phyloP scores from a whole-genome alignment of 2,797 vertebrate genomes.

The Pteropus rufus region DNA sequence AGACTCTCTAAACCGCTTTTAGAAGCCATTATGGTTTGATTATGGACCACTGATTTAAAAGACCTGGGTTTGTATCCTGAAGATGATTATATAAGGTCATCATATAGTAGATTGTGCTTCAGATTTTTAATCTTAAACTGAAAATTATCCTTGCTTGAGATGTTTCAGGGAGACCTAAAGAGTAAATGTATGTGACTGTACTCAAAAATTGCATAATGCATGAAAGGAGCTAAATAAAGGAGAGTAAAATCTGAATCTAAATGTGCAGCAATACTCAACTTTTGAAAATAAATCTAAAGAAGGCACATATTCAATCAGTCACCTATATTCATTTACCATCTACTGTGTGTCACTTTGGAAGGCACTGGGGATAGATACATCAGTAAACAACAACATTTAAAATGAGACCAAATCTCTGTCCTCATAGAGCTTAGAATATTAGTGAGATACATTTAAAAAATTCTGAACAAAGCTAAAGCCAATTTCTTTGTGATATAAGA shows the following conservation, averaged over 20 bases:
- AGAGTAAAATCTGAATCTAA: neutral
- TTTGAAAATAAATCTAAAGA: neutral
- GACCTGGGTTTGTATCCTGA: neutral
- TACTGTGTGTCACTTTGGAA: neutral
- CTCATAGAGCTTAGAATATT: neutral
- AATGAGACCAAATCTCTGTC: neutral
- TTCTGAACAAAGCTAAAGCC: neutral
- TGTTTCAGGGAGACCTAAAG: neutral
- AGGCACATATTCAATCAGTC: neutral
- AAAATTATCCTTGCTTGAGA: neutral
- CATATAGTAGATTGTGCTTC: neutral
- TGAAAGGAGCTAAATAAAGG: neutral
- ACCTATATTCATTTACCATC: neutral
- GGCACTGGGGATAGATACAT: neutral
- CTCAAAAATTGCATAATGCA: neutral
- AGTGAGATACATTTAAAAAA: neutral
- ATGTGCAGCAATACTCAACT: neutral
- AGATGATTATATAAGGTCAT: neutral
- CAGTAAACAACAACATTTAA: neutral
- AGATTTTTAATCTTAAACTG: neutral
- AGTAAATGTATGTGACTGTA: neutral
- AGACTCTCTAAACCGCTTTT: neutral
- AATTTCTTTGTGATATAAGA: neutral
- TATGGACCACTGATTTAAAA: neutral
- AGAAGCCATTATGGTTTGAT: neutral